phyloP scores from a whole-genome alignment of 2,113 vertebrate genomes.

The Pachycephala philippinensis region DNA sequence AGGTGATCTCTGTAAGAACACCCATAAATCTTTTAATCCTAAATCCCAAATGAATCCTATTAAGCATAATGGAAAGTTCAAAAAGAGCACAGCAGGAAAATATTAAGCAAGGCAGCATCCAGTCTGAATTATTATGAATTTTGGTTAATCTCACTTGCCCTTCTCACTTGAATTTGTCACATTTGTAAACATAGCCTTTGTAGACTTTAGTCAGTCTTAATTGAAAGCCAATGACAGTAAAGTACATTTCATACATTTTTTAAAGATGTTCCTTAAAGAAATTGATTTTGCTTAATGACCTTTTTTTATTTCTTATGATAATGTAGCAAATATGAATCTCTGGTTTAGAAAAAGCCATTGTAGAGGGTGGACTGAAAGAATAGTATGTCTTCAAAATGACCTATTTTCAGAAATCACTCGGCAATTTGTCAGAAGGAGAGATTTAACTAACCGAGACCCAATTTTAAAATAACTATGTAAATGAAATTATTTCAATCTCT shows the following conservation, averaged over 20 bases:
- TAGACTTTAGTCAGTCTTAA: slow-evolving; percentile 20
- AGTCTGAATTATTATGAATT: neutral
- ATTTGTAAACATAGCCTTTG: neutral
- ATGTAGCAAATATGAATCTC: neutral
- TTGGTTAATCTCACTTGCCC: neutral
- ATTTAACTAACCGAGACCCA: neutral
- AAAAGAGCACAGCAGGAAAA: neutral
- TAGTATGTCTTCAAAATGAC: neutral
- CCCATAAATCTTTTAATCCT: neutral
- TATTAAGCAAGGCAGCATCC: neutral
- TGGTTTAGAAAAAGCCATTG: neutral
- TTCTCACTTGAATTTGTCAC: neutral
- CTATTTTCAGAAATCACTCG: neutral
- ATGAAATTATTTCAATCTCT: slow-evolving; percentile 32
- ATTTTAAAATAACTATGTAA: slow-evolving; percentile 33
- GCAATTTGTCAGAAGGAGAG: slow-evolving; percentile 2
- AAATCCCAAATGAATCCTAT: neutral
- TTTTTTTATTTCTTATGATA: neutral
- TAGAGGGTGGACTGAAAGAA: neutral
- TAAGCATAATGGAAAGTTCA: neutral
- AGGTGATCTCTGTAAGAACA: neutral
- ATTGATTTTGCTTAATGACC: slow-evolving; percentile 15
- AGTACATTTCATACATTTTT: slow-evolving; percentile 3
- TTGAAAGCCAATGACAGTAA: neutral
- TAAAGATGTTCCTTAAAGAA: neutral